These are phyloP conservation scores for Agrotis exclamationis DNA, from an alignment of 2,888 invertebrate species.

Conservation along the genomic window DNA sequence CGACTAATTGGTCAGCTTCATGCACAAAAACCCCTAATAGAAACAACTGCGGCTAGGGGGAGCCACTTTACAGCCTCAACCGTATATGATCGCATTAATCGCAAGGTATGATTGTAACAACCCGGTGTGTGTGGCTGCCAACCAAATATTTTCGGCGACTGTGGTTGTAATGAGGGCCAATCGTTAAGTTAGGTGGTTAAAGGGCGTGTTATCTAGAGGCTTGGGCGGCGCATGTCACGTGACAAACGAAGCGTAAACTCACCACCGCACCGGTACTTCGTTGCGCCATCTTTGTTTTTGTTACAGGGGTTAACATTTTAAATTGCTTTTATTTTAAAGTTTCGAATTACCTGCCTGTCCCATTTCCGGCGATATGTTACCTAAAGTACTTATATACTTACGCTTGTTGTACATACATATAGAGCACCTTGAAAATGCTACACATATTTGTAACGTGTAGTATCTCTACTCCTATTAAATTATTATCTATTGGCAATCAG, in stretches of 20 bases:
- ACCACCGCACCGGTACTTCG: constrained; percentile 79
- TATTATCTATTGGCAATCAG: constrained; percentile 12
- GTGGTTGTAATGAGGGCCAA: constrained; percentile 77
- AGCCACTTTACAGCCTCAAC: constrained; percentile 76
- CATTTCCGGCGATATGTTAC: constrained; percentile 52
- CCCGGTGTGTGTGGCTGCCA: constrained; percentile 63
- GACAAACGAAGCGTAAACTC: constrained; percentile 82
- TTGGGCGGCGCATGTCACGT: constrained; percentile 85
- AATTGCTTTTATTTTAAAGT: constrained; percentile 65
- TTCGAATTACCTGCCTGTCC: constrained; percentile 64
- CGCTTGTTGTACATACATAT: constrained; percentile 4
- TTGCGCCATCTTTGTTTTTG: constrained; percentile 85
- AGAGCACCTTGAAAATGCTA: constrained; percentile 18
- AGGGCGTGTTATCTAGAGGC: constrained; percentile 83
- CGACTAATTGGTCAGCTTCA: constrained; percentile 88
- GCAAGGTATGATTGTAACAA: constrained; percentile 66
- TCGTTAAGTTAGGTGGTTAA: constrained; percentile 77
- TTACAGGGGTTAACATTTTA: constrained; percentile 74
- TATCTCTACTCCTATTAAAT: not conserved
- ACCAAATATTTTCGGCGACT: constrained; percentile 74
- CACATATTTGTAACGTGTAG: constrained; percentile 18
- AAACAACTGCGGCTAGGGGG: constrained; percentile 80
- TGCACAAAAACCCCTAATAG: constrained; percentile 87
- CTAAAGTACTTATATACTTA: constrained; percentile 4
- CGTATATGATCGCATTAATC: constrained; percentile 78